Base-by-base conservation (phyloP, 2,888 invertebrate species). In the Cataglyphis altisquamis region DNA sequence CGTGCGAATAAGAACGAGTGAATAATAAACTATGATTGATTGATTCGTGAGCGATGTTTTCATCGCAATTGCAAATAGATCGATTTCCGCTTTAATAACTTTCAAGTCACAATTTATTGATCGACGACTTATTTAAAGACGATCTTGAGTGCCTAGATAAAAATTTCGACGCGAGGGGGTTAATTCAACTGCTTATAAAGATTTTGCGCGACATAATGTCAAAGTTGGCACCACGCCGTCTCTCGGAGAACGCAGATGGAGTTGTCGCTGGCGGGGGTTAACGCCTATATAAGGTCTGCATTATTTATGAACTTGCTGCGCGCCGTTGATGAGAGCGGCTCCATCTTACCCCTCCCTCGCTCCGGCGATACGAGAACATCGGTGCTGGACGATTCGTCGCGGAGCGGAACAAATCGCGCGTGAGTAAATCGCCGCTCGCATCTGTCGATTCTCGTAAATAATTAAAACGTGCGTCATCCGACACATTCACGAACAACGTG, bases 271-370 rank as follows among this genome's bases (percentile, higher is more conserved):
- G 70, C 66, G 77, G 66, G 80, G 52, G 72, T 68, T 82, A 72
- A 80, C 81, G 82, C 48, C 85, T 68, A 86, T 66, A 82, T 84
- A 81, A 87, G 88, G 89, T 88, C 88, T 94, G 94, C 93, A 94
- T 94, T 94, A 94, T 94, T 94, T 94, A 94, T 94, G 93, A 93
- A 92, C 91, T 90, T 87, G 89, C 90, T 87, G 25, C 25, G 84
- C 86, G 85, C 82, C 89, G 84, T 91, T 91, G 93, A 92, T 92
- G 92, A 93, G 91, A 91, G 84, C 88, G 87, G 84, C 85, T 88
- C 86, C 84, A 80, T 90, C 86, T 86, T 78, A 66, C 41, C 74
- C 83, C 86, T 25, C 86, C 64, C 81, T 81, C 78, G 67, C 70
- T 80, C 73, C 66, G 74, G 70, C 82, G 82, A 77, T 48, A 74